Evolutionary conservation across 2,113 vertebrate species (phyloP).

Genomic region (Otocyon megalotis): DNA sequence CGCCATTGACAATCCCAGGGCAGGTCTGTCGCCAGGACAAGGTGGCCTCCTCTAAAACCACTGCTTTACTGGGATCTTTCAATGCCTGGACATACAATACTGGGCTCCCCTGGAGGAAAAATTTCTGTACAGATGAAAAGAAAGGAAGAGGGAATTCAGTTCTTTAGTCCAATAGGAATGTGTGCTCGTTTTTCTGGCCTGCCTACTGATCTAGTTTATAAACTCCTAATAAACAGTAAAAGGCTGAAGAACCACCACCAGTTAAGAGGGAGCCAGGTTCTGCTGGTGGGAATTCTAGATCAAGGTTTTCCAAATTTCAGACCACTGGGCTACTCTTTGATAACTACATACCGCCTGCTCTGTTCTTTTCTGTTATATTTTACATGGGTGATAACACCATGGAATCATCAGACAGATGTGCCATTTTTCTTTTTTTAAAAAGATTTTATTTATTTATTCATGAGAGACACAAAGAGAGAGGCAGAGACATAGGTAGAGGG

Average conservation of each 20-base stretch:
- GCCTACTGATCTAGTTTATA: not conserved
- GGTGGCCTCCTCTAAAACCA: slow-evolving; percentile 55
- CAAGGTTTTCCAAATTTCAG: not conserved
- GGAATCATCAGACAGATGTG: no score
- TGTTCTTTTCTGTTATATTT: not conserved
- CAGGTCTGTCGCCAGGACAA: not conserved
- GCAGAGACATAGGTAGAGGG: no score
- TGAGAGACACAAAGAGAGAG: no score
- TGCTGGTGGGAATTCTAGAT: not conserved
- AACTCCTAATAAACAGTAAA: not conserved
- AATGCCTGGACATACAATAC: not conserved
- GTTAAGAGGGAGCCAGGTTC: not conserved
- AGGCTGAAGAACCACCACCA: no score
- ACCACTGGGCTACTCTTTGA: no score
- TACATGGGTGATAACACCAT: not conserved
- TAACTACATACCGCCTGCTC: accelerated
- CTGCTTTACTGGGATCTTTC: not conserved
- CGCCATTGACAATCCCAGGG: not conserved
- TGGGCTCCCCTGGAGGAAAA: slow-evolving; percentile 59
- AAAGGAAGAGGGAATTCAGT: not conserved
- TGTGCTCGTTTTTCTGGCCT: not conserved
- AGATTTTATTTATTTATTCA: no score
- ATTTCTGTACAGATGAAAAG: slow-evolving; percentile 27
- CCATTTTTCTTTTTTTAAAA: not conserved
- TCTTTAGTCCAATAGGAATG: not conserved